Evolutionary conservation across 2,797 vertebrate genomes (phyloP).

Genomic region (Thripadectes ignobilis): DNA sequence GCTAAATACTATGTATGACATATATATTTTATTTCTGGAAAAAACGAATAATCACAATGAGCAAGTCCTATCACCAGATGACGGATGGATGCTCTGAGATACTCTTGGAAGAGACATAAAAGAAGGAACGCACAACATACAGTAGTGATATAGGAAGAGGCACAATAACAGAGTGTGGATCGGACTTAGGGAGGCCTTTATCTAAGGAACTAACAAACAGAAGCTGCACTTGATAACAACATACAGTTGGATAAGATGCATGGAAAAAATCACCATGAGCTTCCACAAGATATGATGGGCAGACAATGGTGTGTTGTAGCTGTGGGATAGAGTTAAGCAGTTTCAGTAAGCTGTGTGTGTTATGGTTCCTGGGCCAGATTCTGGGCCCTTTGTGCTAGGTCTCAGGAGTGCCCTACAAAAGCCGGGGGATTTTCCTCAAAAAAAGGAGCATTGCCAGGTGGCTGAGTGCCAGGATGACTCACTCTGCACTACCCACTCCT

Average conservation of each 20-base stretch:
- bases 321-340: constrained; percentile 24
- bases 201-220: constrained; percentile 67
- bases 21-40: constrained; percentile 48
- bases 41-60: not conserved
- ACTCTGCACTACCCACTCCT: constrained; percentile 21
- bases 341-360: not conserved
- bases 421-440: not conserved
- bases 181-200: constrained; percentile 49
- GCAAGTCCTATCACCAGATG: constrained; percentile 20
- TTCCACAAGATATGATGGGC: constrained; percentile 56
- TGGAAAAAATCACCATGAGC: constrained; percentile 65
- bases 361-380: constrained; percentile 5
- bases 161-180: constrained; percentile 8
- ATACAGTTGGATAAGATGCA: constrained; percentile 50
- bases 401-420: constrained; percentile 40
- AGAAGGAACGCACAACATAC: constrained; percentile 34
- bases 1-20: constrained; percentile 1
- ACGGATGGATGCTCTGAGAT: constrained; percentile 31
- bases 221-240: constrained; percentile 59
- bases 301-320: constrained; percentile 50
- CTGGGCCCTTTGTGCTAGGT: constrained; percentile 44
- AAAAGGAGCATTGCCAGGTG: constrained; percentile 47
- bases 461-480: constrained; percentile 31
- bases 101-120: constrained; percentile 51
- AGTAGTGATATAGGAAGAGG: constrained; percentile 21